Evolutionary conservation across 2,113 vertebrate species (phyloP), one percentile per base, ranked within the genome.

Genomic region (Lepidothrix coronata): DNA sequence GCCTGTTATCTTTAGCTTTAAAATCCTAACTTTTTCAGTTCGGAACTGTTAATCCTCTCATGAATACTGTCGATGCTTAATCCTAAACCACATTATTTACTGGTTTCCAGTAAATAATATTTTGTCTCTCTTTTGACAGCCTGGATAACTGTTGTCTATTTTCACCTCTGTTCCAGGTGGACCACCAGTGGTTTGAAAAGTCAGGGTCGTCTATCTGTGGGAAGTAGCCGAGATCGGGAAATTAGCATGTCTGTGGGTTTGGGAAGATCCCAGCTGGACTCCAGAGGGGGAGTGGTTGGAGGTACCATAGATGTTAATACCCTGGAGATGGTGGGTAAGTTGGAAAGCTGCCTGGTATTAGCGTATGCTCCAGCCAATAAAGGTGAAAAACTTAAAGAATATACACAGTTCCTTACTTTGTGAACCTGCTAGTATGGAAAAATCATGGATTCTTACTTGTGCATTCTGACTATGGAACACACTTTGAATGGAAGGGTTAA

Each of bases 271-370:
- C 99, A 99, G 96, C 91, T 99, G 52, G 99, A 99, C 96, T 99
- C 99, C 52, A 99, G 99, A 97, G 99, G 99, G 12, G 99, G 99
- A 25, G 99, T 99, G 82, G 99, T 99, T 97, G 99, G 99, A 35
- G 99, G 99, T 83, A 99, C 99, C 95, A 99, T 99, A 74, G 99
- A 99, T 86, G 99, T 99, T 73, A 99, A 99, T 95, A 99, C 99
- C 81, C 97, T 99, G 97, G 99, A 99, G 98, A 99, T 99, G 99
- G 99, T 99, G 94, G 99, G 99, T 99, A 98, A 98, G 99, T 98
- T 95, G 77, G 71, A 96, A 94, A 88, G 17, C 63, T 81, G 51
- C 22, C 31, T 79, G n/a, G 12, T 72, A 5, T 31, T 70, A 35
- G 6, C 39, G 27, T 27, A 8, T 43, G 22, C 28, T 76, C 24